phyloP scores from a whole-genome alignment of 2,113 vertebrate genomes.

The Machaerirhynchus nigripectus region DNA sequence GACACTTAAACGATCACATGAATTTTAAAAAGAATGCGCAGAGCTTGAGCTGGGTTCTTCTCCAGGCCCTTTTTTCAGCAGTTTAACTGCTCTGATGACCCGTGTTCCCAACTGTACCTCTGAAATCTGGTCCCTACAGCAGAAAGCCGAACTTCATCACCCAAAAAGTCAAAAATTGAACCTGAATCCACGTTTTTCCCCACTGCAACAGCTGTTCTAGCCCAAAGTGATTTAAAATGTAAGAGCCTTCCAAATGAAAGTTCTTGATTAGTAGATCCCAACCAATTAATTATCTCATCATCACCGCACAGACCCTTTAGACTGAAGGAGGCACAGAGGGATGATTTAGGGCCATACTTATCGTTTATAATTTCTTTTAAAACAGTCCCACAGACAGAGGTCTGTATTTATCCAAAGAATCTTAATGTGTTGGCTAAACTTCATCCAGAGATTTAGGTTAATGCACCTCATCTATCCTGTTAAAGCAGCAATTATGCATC shows the following conservation, averaged over 20 bases:
- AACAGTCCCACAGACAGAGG: neutral
- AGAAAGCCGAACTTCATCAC: neutral
- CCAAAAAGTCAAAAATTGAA: neutral
- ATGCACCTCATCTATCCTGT: neutral
- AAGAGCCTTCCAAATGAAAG: neutral
- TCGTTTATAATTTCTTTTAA: neutral
- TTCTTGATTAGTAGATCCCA: neutral
- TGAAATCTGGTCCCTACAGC: neutral
- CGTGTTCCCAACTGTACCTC: neutral
- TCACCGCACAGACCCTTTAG: neutral
- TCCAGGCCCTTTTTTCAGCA: neutral
- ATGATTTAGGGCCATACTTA: neutral
- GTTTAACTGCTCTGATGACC: neutral
- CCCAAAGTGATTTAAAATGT: neutral
- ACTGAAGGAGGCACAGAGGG: neutral
- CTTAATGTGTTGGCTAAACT: neutral
- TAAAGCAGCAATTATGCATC: neutral
- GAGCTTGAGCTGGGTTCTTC: neutral
- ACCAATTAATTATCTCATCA: neutral
- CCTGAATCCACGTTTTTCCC: neutral
- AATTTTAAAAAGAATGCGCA: neutral
- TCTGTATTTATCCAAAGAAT: neutral
- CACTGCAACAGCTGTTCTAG: neutral
- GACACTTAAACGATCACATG: neutral
- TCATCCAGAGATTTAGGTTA: neutral